Conservation (phyloP, 1,140 invertebrate species). For the Nebria ingens region DNA sequence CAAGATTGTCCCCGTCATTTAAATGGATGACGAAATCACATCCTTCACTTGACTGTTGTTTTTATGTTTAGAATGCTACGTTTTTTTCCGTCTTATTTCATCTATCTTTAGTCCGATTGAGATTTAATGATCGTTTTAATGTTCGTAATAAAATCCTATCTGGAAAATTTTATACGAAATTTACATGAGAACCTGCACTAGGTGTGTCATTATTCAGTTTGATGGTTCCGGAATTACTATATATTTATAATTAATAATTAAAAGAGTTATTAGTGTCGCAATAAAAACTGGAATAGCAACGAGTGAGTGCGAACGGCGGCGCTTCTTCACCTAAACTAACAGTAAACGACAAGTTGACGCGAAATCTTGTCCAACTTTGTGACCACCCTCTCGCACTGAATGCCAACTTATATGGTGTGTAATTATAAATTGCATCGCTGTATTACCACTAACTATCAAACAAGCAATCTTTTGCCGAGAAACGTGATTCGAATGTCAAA, state of each 20-base stretch:
- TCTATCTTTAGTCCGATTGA: too few species aligned
- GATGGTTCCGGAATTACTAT: background rate
- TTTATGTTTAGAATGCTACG: background rate
- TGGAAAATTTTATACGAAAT: background rate
- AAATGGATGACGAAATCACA: background rate
- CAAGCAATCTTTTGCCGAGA: too few species aligned
- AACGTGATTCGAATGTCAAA: too few species aligned
- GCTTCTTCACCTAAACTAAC: too few species aligned
- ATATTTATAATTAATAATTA: conserved; percentile 1
- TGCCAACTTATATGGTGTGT: too few species aligned
- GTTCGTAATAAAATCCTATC: background rate
- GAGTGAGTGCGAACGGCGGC: too few species aligned
- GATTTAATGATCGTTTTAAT: background rate
- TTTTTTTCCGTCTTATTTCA: too few species aligned
- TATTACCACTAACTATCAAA: too few species aligned
- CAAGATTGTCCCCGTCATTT: background rate
- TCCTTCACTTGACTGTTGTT: background rate
- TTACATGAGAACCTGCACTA: background rate
- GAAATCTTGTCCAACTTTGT: too few species aligned
- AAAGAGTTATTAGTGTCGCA: background rate
- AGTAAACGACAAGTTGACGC: too few species aligned
- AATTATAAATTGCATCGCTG: too few species aligned
- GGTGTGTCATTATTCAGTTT: background rate
- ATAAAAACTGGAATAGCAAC: background rate
- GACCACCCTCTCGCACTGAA: too few species aligned